These are phyloP conservation scores for Centruroides vittatus DNA, from an alignment of 1,140 invertebrate genomes.

Conservation along the genomic window DNA sequence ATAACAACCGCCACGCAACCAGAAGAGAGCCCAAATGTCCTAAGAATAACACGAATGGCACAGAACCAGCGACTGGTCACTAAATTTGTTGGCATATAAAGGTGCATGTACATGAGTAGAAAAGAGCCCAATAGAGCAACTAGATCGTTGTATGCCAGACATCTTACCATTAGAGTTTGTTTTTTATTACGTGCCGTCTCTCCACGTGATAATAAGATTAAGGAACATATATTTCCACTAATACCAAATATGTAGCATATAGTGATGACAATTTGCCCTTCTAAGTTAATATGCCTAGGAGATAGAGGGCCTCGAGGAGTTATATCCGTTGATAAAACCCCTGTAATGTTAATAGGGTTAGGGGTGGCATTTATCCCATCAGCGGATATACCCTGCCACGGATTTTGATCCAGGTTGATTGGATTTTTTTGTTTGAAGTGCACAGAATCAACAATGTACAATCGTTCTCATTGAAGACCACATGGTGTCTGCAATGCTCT, in stretches of 20 bases:
- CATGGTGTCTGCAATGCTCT: no score
- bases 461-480: no score
- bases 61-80: conserved; percentile 32
- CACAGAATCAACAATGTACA: no score
- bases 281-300: conserved; percentile 1
- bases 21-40: conserved; percentile 67
- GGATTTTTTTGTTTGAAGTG: no score
- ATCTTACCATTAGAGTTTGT: conserved; percentile 61
- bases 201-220: conserved; percentile 40
- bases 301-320: no score
- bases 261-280: conserved; percentile 34
- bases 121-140: conserved; percentile 42
- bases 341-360: no score
- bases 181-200: conserved; percentile 44
- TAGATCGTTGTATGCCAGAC: conserved; percentile 60
- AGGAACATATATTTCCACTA: conserved; percentile 41
- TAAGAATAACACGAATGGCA: conserved; percentile 50
- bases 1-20: conserved; percentile 74
- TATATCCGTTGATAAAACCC: no score
- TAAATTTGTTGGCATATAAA: conserved; percentile 29
- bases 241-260: conserved; percentile 41
- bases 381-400: no score
- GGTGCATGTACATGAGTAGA: conserved; percentile 41
- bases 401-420: no score
- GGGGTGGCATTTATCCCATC: no score